Evolutionary conservation across 2,113 vertebrate genomes (phyloP).

Genomic region (Nyctereutes procyonoides): DNA sequence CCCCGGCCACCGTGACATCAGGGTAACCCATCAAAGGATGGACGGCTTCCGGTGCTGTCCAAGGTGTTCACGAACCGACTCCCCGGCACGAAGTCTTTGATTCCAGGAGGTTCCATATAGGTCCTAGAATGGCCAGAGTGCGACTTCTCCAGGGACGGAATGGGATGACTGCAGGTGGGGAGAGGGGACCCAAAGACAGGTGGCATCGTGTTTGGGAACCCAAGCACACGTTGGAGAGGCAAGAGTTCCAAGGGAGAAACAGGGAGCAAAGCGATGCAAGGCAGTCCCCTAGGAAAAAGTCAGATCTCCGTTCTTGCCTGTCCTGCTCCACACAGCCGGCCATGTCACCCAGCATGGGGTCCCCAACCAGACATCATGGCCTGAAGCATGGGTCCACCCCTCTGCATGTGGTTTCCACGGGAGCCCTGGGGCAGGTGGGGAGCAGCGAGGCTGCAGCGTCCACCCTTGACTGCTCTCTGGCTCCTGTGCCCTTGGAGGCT

Average conservation of each 20-base stretch:
- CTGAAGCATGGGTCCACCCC: not conserved
- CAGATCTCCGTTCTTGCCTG: fast-evolving
- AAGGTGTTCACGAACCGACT: fast-evolving
- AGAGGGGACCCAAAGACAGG: fast-evolving
- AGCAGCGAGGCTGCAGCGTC: fast-evolving
- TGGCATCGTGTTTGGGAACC: fast-evolving
- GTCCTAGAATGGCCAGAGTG: fast-evolving
- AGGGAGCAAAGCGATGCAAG: fast-evolving
- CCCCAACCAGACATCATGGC: not conserved
- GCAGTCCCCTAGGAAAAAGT: fast-evolving
- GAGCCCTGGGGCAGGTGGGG: not conserved
- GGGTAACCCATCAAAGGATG: fast-evolving
- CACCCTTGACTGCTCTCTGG: not conserved
- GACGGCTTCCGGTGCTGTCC: fast-evolving
- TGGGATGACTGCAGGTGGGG: fast-evolving
- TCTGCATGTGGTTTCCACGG: not conserved
- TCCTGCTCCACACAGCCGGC: not conserved
- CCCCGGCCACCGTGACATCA: fast-evolving
- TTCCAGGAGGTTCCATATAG: fast-evolving
- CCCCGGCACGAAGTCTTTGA: fast-evolving
- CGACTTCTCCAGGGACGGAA: fast-evolving
- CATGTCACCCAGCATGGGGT: not conserved
- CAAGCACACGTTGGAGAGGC: too few relatives aligned
- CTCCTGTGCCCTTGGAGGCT: not conserved
- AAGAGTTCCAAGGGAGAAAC: too few relatives aligned